phyloP scores from a whole-genome alignment of 1,140 invertebrate genomes.

The Trichonephila inaurata region DNA sequence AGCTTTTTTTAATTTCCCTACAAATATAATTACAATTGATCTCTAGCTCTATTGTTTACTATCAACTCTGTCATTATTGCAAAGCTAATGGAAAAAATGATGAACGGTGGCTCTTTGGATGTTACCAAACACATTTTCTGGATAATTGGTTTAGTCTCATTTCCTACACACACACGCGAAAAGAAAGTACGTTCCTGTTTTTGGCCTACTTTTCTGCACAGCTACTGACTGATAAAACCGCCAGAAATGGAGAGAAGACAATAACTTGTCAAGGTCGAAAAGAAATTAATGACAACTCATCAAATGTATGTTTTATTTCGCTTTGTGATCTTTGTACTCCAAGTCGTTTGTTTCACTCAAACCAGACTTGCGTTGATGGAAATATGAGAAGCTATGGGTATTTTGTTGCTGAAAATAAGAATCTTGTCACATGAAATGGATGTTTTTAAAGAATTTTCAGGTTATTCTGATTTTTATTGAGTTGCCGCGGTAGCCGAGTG shows the following conservation, averaged over 20 bases:
- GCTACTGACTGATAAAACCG: not conserved
- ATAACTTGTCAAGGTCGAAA: not conserved
- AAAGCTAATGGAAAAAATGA: not conserved
- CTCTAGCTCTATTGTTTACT: slow-evolving; percentile 6
- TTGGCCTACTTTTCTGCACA: not conserved
- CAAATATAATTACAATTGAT: not conserved
- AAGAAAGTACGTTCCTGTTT: slow-evolving; percentile 6
- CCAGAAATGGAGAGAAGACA: not conserved
- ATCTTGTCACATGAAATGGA: too few species aligned
- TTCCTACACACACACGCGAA: not conserved
- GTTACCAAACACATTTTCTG: slow-evolving; percentile 7
- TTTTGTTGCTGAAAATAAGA: too few species aligned
- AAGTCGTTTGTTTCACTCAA: not conserved
- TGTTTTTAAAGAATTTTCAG: too few species aligned
- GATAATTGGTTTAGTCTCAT: slow-evolving; percentile 18
- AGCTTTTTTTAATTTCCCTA: too few species aligned
- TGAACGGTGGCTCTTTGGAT: not conserved
- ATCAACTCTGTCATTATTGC: not conserved
- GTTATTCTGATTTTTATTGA: too few species aligned
- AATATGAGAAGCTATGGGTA: too few species aligned
- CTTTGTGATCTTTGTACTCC: not conserved
- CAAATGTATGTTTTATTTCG: not conserved
- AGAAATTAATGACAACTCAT: not conserved
- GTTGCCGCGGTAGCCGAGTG: too few species aligned
- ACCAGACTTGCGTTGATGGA: not conserved